A percentile compares a stretch with the other conserved stretches of the same genome.
phyloP scores from a whole-genome alignment of 2,113 vertebrate species.

The Aldabrachelys gigantea region DNA sequence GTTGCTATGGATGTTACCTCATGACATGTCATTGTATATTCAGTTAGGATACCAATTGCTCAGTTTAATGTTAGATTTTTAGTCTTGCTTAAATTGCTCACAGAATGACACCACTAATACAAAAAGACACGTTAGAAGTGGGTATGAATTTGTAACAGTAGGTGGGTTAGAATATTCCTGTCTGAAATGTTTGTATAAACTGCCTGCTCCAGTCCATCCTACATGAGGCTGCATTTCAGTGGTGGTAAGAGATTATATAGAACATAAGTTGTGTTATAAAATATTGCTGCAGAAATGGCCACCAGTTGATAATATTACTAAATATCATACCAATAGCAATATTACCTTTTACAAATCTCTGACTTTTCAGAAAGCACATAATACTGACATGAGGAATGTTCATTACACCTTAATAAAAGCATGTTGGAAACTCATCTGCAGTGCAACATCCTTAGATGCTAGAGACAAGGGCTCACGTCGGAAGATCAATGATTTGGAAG shows the following conservation, averaged over 20 bases:
- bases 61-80: neutral
- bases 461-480: neutral
- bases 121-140: neutral
- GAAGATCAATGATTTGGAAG: neutral
- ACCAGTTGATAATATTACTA: neutral
- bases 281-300: neutral
- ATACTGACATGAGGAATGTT: conserved; percentile 2
- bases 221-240: neutral
- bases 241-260: neutral
- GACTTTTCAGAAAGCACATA: conserved; percentile 25
- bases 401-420: conserved; percentile 1
- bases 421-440: conserved; percentile 43
- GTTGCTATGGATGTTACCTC: neutral
- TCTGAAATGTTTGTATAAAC: neutral
- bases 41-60: neutral
- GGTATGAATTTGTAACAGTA: conserved; percentile 8
- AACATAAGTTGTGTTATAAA: neutral
- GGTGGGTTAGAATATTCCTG: neutral
- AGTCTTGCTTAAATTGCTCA: neutral
- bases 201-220: neutral
- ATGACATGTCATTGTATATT: neutral
- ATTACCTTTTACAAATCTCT: conserved; percentile 13
- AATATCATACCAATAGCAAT: conserved; percentile 14
- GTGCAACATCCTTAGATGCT: neutral
- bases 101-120: neutral